These are phyloP conservation scores for Labeo rohita DNA, from an alignment of 2,113 vertebrate species.

Conservation along the genomic window DNA sequence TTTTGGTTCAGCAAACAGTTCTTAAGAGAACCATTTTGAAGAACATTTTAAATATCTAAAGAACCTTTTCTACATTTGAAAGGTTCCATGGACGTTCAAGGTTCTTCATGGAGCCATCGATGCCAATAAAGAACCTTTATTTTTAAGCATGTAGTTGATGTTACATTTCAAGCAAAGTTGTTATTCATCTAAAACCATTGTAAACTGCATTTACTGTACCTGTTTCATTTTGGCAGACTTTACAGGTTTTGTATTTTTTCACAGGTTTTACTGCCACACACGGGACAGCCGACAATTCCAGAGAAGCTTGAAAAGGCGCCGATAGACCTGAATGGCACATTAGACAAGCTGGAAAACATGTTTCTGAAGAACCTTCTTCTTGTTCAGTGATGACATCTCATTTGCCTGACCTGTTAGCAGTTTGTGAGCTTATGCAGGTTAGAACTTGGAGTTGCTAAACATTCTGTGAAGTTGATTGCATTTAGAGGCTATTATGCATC, in stretches of 20 bases:
- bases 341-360: constrained; percentile 74
- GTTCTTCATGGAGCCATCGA: too few species aligned
- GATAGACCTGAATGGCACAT: constrained; percentile 62
- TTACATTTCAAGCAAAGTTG: neutral
- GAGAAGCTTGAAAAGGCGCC: constrained; percentile 60
- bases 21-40: too few species aligned
- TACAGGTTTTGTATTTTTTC: neutral
- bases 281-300: constrained; percentile 59
- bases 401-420: constrained; percentile 76
- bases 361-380: constrained; percentile 74
- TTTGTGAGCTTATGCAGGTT: constrained; percentile 80
- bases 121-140: too few species aligned
- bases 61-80: too few species aligned
- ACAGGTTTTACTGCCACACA: constrained; percentile 67
- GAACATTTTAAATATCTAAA: too few species aligned
- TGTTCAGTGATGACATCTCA: constrained; percentile 76
- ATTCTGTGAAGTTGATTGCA: neutral
- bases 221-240: neutral
- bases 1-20: too few species aligned
- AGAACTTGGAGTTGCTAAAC: neutral
- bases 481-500: too few species aligned
- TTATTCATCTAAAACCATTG: neutral
- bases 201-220: neutral
- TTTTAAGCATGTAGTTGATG: neutral
- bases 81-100: too few species aligned